A percentile compares a stretch with the other conserved stretches of the same genome.
phyloP scores from a whole-genome alignment of 1,140 invertebrate genomes.

The Drosophila pallidifrons region DNA sequence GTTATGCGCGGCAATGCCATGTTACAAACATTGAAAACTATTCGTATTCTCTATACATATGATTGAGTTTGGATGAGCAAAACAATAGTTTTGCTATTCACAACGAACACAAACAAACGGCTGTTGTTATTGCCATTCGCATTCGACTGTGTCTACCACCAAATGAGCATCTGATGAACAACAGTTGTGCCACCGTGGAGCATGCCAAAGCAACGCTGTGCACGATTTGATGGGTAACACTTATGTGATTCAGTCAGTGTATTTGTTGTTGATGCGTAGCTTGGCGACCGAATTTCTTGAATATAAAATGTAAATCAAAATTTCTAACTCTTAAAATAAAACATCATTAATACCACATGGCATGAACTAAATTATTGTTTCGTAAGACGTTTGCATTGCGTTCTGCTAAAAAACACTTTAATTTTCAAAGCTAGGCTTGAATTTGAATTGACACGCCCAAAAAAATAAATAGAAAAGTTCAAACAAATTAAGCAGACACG shows the following conservation, averaged over 20 bases:
- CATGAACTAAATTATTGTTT: neutral
- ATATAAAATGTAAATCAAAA: constrained; percentile 60
- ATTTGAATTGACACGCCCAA: constrained; percentile 64
- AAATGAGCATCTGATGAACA: constrained; percentile 51
- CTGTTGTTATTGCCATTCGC: constrained; percentile 22
- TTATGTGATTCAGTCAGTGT: constrained; percentile 57
- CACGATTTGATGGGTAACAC: constrained; percentile 28
- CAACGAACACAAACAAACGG: constrained; percentile 6
- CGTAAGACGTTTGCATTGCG: neutral
- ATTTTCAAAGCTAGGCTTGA: constrained; percentile 53
- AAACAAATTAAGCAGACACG: constrained; percentile 72
- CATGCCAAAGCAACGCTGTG: constrained; percentile 10
- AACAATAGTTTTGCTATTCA: constrained; percentile 39
- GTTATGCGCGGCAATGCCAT: constrained; percentile 87
- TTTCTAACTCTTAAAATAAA: neutral
- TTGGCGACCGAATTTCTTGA: constrained; percentile 31
- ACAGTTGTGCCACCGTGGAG: constrained; percentile 25
- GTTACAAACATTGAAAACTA: constrained; percentile 18
- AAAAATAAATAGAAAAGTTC: constrained; percentile 18
- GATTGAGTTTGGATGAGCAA: constrained; percentile 21
- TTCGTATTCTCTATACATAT: constrained; percentile 14
- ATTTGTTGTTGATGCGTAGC: constrained; percentile 67
- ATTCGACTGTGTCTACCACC: neutral
- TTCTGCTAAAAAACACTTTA: neutral
- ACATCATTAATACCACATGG: neutral